Percentiles rank a stretch among this genome's conserved stretches.
Evolutionary conservation across 2,888 invertebrate genomes (phyloP).

Genomic region (Phortica magna): DNA sequence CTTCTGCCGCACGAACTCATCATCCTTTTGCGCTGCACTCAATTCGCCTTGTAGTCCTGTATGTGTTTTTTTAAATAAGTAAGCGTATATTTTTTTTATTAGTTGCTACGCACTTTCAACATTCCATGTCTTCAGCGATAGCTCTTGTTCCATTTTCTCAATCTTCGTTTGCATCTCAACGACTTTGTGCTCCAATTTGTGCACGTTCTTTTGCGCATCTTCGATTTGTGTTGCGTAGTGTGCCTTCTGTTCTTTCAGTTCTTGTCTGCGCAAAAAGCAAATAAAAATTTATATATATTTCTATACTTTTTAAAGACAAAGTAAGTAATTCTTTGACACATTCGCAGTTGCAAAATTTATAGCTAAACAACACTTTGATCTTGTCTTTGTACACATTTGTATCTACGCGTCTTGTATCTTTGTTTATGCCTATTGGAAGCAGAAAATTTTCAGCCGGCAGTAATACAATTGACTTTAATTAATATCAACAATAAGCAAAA

Average conservation of each 20-base stretch:
- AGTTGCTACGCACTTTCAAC: slow-evolving; percentile 74
- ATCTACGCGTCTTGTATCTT: no score
- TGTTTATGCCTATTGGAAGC: no score
- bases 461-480: no score
- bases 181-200: slow-evolving; percentile 73
- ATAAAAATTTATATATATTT: slow-evolving; percentile 28
- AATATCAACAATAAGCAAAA: no score
- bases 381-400: no score
- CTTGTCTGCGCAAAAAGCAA: slow-evolving; percentile 70
- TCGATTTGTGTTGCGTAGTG: slow-evolving; percentile 75
- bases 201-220: slow-evolving; percentile 75
- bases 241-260: slow-evolving; percentile 74
- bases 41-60: slow-evolving; percentile 77
- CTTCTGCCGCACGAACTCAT: slow-evolving; percentile 76
- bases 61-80: not conserved
- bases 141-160: slow-evolving; percentile 74
- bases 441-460: no score
- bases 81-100: not conserved
- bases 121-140: slow-evolving; percentile 77
- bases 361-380: no score
- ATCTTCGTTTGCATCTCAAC: slow-evolving; percentile 75
- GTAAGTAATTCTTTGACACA: no score
- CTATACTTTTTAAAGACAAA: no score
- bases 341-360: no score
- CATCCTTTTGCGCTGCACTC: slow-evolving; percentile 75